Conservation (phyloP, 2,888 invertebrate species). For the Laothoe populi region DNA sequence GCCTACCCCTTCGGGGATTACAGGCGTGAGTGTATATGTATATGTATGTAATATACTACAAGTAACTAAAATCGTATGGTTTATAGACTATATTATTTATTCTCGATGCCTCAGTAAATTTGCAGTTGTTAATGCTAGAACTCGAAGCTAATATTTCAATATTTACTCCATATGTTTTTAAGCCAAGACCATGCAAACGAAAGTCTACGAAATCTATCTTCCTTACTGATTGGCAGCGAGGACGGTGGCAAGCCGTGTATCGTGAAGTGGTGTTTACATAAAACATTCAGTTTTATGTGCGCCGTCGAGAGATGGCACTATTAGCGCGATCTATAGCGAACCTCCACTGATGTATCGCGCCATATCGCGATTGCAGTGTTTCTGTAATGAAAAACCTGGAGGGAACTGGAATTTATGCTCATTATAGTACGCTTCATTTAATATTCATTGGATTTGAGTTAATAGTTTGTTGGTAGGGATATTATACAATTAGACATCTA, state of each 20-base stretch:
- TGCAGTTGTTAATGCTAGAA: too few relatives aligned
- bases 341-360: slow-evolving; percentile 69
- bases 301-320: slow-evolving; percentile 62
- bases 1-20: too few relatives aligned
- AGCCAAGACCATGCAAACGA: neutral
- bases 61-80: too few relatives aligned
- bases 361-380: slow-evolving; percentile 65
- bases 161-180: neutral
- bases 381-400: slow-evolving; percentile 25
- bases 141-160: too few relatives aligned
- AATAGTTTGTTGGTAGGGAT: neutral
- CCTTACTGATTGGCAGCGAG: slow-evolving; percentile 16
- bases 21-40: too few relatives aligned
- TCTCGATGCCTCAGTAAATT: too few relatives aligned
- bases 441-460: neutral
- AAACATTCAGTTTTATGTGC: slow-evolving; percentile 72
- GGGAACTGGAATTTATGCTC: neutral
- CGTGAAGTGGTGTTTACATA: slow-evolving; percentile 51
- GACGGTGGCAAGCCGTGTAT: slow-evolving; percentile 38
- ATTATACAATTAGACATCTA: neutral
- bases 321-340: slow-evolving; percentile 68
- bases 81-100: too few relatives aligned
- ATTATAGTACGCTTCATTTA: neutral
- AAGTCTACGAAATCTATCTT: slow-evolving; percentile 17
- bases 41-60: too few relatives aligned